A percentile compares a stretch with the other conserved stretches of the same genome.
Evolutionary conservation across 2,888 invertebrate species (phyloP).

Genomic region (Priocnemis perturbator): DNA sequence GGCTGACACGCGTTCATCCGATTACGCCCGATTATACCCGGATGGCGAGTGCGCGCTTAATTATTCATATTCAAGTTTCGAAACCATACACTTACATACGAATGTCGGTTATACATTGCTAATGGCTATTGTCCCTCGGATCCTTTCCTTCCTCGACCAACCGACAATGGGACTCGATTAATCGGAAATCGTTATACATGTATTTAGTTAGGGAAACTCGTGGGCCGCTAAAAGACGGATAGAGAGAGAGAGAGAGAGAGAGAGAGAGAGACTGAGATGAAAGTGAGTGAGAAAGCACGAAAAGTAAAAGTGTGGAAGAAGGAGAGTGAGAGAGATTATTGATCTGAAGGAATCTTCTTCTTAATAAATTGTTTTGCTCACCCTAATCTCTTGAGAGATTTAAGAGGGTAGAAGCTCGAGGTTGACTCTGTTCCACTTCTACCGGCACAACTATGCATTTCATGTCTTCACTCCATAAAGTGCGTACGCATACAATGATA

Average conservation of each 20-base stretch:
- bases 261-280: no score
- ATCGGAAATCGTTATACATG: conserved; percentile 3
- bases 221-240: no score
- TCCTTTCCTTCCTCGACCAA: neutral
- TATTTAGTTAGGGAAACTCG: conserved; percentile 1
- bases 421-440: no score
- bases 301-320: no score
- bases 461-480: no score
- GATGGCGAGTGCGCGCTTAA: neutral
- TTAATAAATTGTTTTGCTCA: neutral
- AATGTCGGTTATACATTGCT: conserved; percentile 31
- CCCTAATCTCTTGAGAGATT: no score
- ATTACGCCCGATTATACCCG: no score
- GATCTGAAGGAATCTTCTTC: neutral
- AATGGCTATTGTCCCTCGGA: neutral
- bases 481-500: neutral
- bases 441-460: no score
- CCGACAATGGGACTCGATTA: neutral
- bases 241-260: no score
- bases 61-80: conserved; percentile 16
- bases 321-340: neutral
- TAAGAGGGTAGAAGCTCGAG: no score
- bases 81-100: conserved; percentile 11
- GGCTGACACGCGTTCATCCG: no score
- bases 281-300: no score